Percentiles rank a stretch among this genome's conserved stretches.
Evolutionary conservation across 2,797 vertebrate genomes (phyloP).

Genomic region (Cygnus olor): DNA sequence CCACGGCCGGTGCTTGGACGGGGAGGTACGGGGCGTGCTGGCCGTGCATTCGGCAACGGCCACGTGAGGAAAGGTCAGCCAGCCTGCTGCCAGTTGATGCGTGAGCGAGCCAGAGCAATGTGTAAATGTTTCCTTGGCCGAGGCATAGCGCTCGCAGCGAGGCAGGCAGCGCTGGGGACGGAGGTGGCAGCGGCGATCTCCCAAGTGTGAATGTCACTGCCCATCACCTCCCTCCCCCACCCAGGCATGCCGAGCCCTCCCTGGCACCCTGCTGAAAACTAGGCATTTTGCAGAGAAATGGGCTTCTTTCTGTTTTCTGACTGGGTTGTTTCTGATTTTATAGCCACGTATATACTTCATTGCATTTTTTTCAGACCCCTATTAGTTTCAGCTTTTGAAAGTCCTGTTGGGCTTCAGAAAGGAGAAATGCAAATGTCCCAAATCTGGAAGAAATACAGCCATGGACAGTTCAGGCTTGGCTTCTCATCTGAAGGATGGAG

Average conservation of each 20-base stretch:
- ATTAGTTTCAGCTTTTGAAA: not conserved
- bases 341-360: accelerated
- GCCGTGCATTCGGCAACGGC: not conserved
- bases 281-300: accelerated
- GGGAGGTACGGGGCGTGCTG: not conserved
- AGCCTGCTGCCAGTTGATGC: not conserved
- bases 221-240: not conserved
- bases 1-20: accelerated
- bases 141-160: not conserved
- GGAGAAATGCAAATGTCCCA: not conserved
- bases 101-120: accelerated
- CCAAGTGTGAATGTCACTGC: not conserved
- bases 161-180: not conserved
- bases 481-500: conserved; percentile 20
- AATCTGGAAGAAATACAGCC: not conserved
- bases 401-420: not conserved
- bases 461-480: not conserved
- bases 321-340: not conserved
- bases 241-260: not conserved
- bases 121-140: not conserved
- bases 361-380: not conserved
- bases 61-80: not conserved
- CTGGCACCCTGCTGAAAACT: accelerated
- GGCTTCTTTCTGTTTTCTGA: not conserved
- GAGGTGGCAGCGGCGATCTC: accelerated